Evolutionary conservation across 2,888 invertebrate species (phyloP).

Genomic region (Nomada hirtipes): DNA sequence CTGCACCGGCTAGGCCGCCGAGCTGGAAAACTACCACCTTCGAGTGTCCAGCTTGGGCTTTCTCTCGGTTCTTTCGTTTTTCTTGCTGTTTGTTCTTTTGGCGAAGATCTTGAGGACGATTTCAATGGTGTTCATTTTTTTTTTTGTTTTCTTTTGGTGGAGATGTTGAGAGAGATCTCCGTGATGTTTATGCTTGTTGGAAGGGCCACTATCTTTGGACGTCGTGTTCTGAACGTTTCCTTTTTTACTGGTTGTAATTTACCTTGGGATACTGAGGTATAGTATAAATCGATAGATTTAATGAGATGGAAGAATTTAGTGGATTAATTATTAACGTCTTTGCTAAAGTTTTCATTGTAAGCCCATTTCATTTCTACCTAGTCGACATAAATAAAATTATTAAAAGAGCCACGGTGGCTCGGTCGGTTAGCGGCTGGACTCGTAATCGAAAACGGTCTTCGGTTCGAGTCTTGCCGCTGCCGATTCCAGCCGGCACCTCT

Average conservation of each 20-base stretch:
- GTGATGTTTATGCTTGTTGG: not conserved
- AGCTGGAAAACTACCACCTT: constrained; percentile 46
- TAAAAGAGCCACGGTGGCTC: no score
- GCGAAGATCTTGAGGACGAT: not conserved
- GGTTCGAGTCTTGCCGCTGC: no score
- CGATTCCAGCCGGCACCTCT: no score
- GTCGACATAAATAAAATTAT: no score
- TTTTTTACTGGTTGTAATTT: no score
- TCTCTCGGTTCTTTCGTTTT: not conserved
- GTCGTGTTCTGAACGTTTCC: no score
- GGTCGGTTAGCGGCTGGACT: no score
- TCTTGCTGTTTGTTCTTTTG: constrained; percentile 1
- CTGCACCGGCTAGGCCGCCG: constrained; percentile 39
- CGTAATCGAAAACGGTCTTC: no score
- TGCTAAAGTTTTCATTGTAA: not conserved
- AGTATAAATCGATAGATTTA: not conserved
- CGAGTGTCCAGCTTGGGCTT: not conserved
- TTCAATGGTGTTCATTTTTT: not conserved
- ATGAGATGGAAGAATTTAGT: not conserved
- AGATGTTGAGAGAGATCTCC: not conserved
- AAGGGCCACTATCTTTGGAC: no score
- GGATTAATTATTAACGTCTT: not conserved
- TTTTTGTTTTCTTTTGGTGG: not conserved
- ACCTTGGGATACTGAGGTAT: no score
- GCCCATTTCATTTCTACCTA: not conserved